phyloP scores from a whole-genome alignment of 2,888 invertebrate genomes.

The Antheraea assamensis region DNA sequence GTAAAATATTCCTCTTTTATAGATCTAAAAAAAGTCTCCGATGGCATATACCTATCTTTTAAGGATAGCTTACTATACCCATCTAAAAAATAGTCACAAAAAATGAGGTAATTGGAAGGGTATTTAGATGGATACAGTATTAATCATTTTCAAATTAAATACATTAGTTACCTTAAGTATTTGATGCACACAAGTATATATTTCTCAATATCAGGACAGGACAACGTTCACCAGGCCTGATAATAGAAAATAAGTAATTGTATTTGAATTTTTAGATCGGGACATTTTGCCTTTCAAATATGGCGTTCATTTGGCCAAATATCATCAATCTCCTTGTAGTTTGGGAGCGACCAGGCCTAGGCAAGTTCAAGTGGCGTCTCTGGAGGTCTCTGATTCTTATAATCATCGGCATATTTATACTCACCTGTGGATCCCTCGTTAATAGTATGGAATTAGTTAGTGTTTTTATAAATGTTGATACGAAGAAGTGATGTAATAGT shows the following conservation, averaged over 20 bases:
- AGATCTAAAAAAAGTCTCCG: no score
- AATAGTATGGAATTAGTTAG: constrained; percentile 39
- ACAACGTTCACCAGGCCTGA: no score
- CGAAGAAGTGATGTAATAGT: not conserved
- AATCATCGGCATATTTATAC: constrained; percentile 36
- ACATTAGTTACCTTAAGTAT: no score
- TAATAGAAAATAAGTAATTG: not conserved
- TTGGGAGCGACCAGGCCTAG: constrained; percentile 53
- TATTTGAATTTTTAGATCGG: constrained; percentile 49
- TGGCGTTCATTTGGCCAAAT: constrained; percentile 60
- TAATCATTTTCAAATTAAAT: no score
- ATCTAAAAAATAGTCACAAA: no score
- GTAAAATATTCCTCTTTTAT: no score
- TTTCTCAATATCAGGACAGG: no score
- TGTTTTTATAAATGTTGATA: constrained; percentile 24
- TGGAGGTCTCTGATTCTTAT: constrained; percentile 39
- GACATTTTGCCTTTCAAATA: constrained; percentile 53
- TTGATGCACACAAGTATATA: no score
- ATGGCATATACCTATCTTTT: no score
- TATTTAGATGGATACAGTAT: no score
- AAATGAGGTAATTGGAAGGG: no score
- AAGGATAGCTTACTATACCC: no score
- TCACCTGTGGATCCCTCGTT: constrained; percentile 47
- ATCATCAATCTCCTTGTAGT: constrained; percentile 45
- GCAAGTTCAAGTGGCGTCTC: constrained; percentile 45